phyloP scores from a whole-genome alignment of 2,888 invertebrate genomes.

The Rhimphoctona megacephalus region DNA sequence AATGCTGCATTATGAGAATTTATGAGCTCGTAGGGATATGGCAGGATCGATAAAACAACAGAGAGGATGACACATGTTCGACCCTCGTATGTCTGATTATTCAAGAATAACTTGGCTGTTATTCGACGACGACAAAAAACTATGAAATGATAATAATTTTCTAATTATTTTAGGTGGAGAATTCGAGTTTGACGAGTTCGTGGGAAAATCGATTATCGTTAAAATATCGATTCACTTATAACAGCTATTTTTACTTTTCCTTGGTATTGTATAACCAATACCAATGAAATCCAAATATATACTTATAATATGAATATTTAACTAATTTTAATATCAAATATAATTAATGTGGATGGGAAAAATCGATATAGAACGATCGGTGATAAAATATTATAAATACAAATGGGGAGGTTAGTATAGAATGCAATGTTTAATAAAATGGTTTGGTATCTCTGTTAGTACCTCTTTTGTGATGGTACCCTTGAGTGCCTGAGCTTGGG shows the following conservation, averaged over 20 bases:
- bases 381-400: not conserved
- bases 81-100: constrained; percentile 24
- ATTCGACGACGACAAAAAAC: not conserved
- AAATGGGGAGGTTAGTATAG: not conserved
- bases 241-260: not conserved
- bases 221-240: constrained; percentile 1
- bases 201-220: not conserved
- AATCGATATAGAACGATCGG: not conserved
- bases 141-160: not conserved
- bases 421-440: not conserved
- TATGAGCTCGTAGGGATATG: constrained; percentile 18
- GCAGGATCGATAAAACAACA: constrained; percentile 21
- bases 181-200: not conserved
- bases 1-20: constrained; percentile 34
- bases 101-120: constrained; percentile 11
- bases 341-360: not conserved
- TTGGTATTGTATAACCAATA: no score
- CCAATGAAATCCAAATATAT: not conserved
- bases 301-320: not conserved
- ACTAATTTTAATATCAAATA: not conserved
- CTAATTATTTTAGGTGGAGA: not conserved
- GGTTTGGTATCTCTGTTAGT: constrained; percentile 62
- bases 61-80: constrained; percentile 14
- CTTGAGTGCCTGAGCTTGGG: constrained; percentile 78
- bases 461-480: constrained; percentile 82